phyloP scores from a whole-genome alignment of 2,797 vertebrate species.

The Alcedo atthis region DNA sequence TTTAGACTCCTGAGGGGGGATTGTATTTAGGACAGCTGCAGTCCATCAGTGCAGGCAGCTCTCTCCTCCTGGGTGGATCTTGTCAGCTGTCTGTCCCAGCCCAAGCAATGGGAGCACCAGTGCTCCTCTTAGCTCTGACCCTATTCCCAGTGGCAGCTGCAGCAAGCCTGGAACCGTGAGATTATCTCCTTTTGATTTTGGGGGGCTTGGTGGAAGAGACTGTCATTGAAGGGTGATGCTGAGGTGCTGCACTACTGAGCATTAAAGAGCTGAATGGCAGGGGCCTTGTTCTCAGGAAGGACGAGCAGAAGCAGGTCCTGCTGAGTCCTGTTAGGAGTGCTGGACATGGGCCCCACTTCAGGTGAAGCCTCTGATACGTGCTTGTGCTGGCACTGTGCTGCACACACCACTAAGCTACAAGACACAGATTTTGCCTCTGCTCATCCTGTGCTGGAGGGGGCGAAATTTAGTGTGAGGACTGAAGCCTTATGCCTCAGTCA shows the following conservation, averaged over 20 bases:
- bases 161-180: conserved; percentile 57
- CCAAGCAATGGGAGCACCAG: conserved; percentile 22
- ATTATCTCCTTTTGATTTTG: not conserved
- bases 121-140: conserved; percentile 40
- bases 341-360: not conserved
- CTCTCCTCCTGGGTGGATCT: not conserved
- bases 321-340: accelerated
- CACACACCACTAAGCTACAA: not conserved
- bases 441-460: not conserved
- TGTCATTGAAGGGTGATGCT: not conserved
- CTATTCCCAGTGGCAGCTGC: conserved; percentile 7
- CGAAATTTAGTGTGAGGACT: not conserved
- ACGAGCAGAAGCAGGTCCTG: not conserved
- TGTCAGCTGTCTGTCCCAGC: not conserved
- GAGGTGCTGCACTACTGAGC: not conserved
- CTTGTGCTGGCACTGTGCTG: not conserved
- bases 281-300: not conserved
- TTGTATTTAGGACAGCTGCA: conserved; percentile 1
- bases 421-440: not conserved
- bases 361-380: not conserved
- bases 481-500: not conserved
- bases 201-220: not conserved
- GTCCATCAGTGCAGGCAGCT: not conserved
- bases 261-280: not conserved
- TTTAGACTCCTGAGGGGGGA: conserved; percentile 11